Base-by-base conservation (phyloP, 2,888 invertebrate genomes). In the Lochmaea capreae region DNA sequence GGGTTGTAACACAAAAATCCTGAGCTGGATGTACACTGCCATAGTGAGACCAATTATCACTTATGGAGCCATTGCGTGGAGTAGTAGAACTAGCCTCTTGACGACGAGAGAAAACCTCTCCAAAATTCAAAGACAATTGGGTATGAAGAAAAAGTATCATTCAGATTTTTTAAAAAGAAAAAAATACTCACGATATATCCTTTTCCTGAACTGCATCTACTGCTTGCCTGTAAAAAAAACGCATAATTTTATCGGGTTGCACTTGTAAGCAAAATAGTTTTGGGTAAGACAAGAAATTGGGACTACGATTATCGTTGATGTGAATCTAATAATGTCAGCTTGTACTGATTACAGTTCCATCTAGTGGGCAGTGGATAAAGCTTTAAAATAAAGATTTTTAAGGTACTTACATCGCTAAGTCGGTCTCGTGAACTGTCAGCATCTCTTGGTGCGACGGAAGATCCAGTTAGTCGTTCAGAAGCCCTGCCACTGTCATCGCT, bases 141-240 rank as follows among this genome's bases (percentile, higher is more conserved):
- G 4, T 8, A 16, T 10, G 3, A 18, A 16, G 2, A n/a, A 16
- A 0, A 16, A 16, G n/a, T 49, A 49, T 11, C 8, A 18, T 2
- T 9, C 22, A 22, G 22, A 22, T 2, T 22, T 22, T 22, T 22
- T 2, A 18, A 54, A 9, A 18, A 54, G 76, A 78, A 77, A 84
- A 83, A 86, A 74, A 89, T 91, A 95, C 95, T 94, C 91, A 95
- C 95, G 95, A 95, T 95, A 94, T 95, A 95, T 92, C 95, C 95
- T 92, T 94, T 95, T 90, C 94, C 95, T 91, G 94, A 95, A 91
- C 94, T 95, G 91, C 95, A 94, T 90, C 94, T 93, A 91, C 94
- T 95, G 92, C 94, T 94, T 89, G 94, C 94, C 95, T 95, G 91
- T 87, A 90, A 91, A 89, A 86, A 88, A 88, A 89, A 67, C 16